Conservation (phyloP, 1,140 invertebrate genomes). For the Galendromus occidentalis region DNA sequence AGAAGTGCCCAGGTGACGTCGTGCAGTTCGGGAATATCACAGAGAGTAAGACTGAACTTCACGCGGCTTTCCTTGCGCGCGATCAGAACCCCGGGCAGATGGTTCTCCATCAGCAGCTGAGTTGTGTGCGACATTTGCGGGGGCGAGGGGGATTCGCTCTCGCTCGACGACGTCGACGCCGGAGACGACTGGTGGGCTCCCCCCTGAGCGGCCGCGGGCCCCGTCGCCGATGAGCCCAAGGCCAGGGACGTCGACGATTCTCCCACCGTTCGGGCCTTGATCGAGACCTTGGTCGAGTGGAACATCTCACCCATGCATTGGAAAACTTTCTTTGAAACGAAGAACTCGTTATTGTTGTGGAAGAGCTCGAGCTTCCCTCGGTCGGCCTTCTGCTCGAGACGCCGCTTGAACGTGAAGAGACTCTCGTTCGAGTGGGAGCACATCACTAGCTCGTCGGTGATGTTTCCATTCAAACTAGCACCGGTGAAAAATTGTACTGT, state of each 20-base stretch:
- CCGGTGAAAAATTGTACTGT: constrained; percentile 63
- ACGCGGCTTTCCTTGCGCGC: neutral
- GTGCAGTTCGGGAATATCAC: constrained; percentile 44
- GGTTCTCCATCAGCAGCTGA: constrained; percentile 11
- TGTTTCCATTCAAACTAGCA: neutral
- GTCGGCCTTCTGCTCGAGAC: constrained; percentile 21
- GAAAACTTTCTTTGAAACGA: neutral
- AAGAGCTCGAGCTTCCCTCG: neutral
- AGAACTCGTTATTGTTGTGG: constrained; percentile 6
- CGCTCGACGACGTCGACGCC: neutral
- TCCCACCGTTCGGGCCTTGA: neutral
- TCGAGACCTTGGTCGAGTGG: neutral
- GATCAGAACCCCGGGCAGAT: constrained; percentile 12
- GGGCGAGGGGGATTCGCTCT: constrained; percentile 10
- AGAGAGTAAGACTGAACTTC: constrained; percentile 4
- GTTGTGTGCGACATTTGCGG: constrained; percentile 7
- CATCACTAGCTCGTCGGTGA: constrained; percentile 63
- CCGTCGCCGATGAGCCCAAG: neutral
- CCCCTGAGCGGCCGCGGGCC: neutral
- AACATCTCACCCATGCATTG: neutral
- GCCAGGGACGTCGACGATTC: neutral
- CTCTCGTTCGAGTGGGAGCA: constrained; percentile 87
- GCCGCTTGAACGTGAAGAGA: constrained; percentile 50
- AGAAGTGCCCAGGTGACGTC: constrained; percentile 65
- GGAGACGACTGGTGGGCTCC: constrained; percentile 2